These are phyloP conservation scores for Eublepharis macularius DNA, from an alignment of 2,113 vertebrate genomes.

Conservation along the genomic window DNA sequence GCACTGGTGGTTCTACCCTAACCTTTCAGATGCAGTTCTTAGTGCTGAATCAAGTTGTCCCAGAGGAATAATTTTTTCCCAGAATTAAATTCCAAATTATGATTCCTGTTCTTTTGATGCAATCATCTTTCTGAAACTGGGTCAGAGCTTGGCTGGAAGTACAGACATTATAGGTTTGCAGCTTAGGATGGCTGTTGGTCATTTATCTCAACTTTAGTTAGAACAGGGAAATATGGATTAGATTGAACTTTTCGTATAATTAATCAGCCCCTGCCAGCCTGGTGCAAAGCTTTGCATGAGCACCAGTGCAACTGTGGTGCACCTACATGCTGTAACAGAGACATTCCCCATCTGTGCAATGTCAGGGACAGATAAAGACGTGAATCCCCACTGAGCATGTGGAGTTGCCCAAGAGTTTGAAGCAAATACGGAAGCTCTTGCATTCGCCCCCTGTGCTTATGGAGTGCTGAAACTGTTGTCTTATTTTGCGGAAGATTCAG, in stretches of 20 bases:
- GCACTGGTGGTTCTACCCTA: not conserved
- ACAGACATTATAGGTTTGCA: not conserved
- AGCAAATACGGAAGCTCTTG: not conserved
- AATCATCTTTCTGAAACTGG: not conserved
- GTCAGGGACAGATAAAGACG: no score
- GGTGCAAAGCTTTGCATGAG: not conserved
- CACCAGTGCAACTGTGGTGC: not conserved
- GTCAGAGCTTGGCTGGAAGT: not conserved
- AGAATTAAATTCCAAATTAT: not conserved
- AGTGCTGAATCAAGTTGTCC: not conserved
- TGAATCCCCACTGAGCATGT: not conserved
- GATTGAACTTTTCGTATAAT: not conserved
- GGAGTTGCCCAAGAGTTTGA: not conserved
- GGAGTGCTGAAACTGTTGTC: not conserved
- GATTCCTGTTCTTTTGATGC: not conserved
- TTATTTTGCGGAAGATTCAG: no score
- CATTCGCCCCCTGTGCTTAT: not conserved
- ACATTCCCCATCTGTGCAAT: no score
- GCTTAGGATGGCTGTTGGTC: not conserved
- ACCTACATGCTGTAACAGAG: not conserved
- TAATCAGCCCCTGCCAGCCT: not conserved
- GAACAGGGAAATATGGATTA: not conserved
- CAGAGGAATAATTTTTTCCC: not conserved
- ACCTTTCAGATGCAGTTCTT: not conserved
- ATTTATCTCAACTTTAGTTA: not conserved